Evolutionary conservation across 2,113 vertebrate genomes (phyloP).

Genomic region (Furnarius figulus): DNA sequence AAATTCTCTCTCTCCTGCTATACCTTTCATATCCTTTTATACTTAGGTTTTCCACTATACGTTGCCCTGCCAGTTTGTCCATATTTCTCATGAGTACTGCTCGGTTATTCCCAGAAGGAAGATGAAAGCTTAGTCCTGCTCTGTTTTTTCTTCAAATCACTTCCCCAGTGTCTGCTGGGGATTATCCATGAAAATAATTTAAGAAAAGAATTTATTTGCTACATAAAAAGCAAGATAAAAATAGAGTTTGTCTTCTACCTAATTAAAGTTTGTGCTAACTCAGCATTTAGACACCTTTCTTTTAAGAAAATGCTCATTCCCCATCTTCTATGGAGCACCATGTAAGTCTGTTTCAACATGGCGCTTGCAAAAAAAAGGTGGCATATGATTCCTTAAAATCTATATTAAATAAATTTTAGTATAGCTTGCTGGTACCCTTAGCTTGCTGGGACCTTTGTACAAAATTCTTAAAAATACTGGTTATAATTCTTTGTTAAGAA

Average conservation of each 20-base stretch:
- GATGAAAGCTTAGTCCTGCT: constrained; percentile 61
- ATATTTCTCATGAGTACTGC: background rate
- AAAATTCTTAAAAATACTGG: too few species aligned
- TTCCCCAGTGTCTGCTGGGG: background rate
- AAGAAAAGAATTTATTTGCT: constrained; percentile 21
- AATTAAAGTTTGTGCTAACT: background rate
- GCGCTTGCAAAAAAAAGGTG: background rate
- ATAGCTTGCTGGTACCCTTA: too few species aligned
- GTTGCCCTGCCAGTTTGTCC: constrained; percentile 36
- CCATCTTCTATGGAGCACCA: background rate
- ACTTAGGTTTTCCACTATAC: constrained; percentile 32
- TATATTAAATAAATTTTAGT: too few species aligned
- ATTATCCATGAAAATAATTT: constrained; percentile 47
- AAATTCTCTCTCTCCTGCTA: constrained; percentile 54
- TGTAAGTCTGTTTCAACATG: background rate
- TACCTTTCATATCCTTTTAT: constrained; percentile 53
- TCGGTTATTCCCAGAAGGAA: constrained; percentile 3
- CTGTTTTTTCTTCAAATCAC: constrained; percentile 12
- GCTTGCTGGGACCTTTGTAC: too few species aligned
- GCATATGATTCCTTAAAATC: background rate
- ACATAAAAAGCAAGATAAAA: constrained; percentile 8
- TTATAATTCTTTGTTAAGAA: too few species aligned
- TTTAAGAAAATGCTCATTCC: background rate
- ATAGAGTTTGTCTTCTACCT: background rate
- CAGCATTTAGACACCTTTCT: background rate